A percentile compares a stretch with the other conserved stretches of the same genome.
phyloP scores from a whole-genome alignment of 1,140 invertebrate genomes.

The Brachystomella parvula region DNA sequence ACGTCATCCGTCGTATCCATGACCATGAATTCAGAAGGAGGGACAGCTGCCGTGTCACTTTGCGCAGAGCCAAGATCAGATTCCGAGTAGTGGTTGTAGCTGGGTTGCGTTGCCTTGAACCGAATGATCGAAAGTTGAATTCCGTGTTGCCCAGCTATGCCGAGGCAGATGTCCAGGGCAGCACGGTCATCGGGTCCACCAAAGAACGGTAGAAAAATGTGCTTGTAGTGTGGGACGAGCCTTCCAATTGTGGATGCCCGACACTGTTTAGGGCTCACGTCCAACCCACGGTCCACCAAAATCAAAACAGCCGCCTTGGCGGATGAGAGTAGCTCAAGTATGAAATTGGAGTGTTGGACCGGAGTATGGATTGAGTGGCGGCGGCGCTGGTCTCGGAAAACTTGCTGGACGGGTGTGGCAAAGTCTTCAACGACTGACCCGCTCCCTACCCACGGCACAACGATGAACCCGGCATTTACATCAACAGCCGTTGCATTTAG shows the following conservation, averaged over 20 bases:
- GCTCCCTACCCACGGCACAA: constrained; percentile 24
- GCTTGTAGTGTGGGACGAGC: constrained; percentile 9
- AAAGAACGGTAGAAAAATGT: constrained; percentile 28
- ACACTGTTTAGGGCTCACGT: background rate
- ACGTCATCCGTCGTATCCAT: too few species aligned
- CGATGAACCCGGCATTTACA: constrained; percentile 18
- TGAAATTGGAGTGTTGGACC: constrained; percentile 16
- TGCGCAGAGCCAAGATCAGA: too few species aligned
- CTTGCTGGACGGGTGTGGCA: background rate
- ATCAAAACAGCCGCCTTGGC: background rate
- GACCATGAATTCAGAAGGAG: too few species aligned
- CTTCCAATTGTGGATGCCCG: background rate
- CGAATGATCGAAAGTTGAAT: too few species aligned
- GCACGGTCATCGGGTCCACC: constrained; percentile 24
- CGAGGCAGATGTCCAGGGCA: constrained; percentile 18
- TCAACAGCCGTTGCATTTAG: constrained; percentile 12
- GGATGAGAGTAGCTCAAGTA: constrained; percentile 12
- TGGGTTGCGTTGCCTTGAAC: too few species aligned
- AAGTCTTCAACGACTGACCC: constrained; percentile 21
- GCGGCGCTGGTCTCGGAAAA: background rate
- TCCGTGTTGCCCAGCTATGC: background rate
- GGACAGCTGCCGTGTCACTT: too few species aligned
- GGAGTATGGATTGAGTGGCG: constrained; percentile 19
- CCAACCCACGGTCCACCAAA: constrained; percentile 22
- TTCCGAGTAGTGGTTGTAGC: too few species aligned